Evolutionary conservation across 23 tunicate genomes (phyloP).

Genomic region (Ciona savignyi): DNA sequence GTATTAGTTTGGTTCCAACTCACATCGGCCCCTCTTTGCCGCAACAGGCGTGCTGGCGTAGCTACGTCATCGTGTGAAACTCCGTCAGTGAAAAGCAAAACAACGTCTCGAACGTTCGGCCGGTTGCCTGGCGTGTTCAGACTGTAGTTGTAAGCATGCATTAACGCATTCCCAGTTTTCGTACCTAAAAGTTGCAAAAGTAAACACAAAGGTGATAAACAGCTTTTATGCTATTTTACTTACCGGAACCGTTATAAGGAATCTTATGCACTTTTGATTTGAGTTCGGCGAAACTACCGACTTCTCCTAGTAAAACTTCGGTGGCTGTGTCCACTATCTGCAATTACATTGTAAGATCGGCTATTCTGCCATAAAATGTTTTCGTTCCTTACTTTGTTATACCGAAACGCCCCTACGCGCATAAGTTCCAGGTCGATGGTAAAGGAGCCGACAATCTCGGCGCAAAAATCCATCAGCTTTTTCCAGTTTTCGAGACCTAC

Average conservation of each 20-base stretch:
- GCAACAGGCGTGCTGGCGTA: slow-evolving; percentile 5
- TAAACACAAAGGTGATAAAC: background rate
- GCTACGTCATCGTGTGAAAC: slow-evolving; percentile 27
- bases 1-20: background rate
- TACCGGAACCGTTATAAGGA: slow-evolving; percentile 25
- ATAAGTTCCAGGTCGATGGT: background rate
- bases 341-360: background rate
- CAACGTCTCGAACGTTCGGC: slow-evolving; percentile 13
- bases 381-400: slow-evolving; percentile 13
- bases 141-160: slow-evolving; percentile 20
- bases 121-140: background rate
- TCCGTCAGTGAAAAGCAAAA: slow-evolving; percentile 16
- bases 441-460: slow-evolving; percentile 9
- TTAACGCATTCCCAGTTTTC: slow-evolving; percentile 7
- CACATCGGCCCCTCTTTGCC: slow-evolving; percentile 10
- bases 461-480: slow-evolving; percentile 9
- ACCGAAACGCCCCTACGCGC: slow-evolving; percentile 16
- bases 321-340: slow-evolving; percentile 12
- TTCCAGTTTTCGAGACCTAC: slow-evolving; percentile 21
- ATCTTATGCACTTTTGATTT: slow-evolving; percentile 9
- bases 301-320: slow-evolving; percentile 11
- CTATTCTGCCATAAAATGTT: background rate
- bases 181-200: slow-evolving; percentile 4
- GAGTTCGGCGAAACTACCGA: background rate
- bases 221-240: too few relatives aligned